Evolutionary conservation across 1,140 invertebrate genomes (phyloP), one percentile per base, ranked within the genome.

Genomic region (Euwallacea fornicatus): DNA sequence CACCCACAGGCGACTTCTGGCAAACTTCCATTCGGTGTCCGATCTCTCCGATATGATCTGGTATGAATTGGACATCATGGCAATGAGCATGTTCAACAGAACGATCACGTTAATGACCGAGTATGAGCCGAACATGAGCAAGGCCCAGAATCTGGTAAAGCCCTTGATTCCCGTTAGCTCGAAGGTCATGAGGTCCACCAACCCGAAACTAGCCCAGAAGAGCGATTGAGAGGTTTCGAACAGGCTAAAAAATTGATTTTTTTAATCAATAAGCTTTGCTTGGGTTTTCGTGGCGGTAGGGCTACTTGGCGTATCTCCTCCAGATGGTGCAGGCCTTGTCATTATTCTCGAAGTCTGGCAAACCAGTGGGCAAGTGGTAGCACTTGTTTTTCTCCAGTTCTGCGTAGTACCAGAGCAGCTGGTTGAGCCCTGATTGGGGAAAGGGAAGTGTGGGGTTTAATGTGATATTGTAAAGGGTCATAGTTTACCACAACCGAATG

Each of bases 11-110:
- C 92, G 92, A 58, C 90, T 92, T 64, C 94, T 82, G 0, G 94
- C 94, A 81, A 96, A 96, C 82, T 96, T 96, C 94, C 94, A 96
- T 82, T 77, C 77, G 0, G 77, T 78, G 60, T 77, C 76, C 7
- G 76, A 75, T 47, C 76, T 60, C 74, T 78, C 85, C 76, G 84
- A 84, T 78, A 95, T 95, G 75, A 91, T 86, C 60, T 92, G 88
- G 79, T 93, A 95, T 7, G 93, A 94, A 82, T 93, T 95, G 75
- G 91, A 93, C 91, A 95, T 94, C 93, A 95, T 95, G 71, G 93
- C 93, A 75, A 95, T 95, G 53, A 95, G 86, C 72, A 95, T 87
- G 81, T 95, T 94, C 61, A 94, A 82, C 13, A 95, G 83, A 21
- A 95, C 92, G 77, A 94, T 93, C 68, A 94, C 89, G 77, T 93